Percentiles rank a stretch among this genome's conserved stretches.
phyloP scores from a whole-genome alignment of 92 coral and sea anemone species.

The Palythoa heliodiscus region DNA sequence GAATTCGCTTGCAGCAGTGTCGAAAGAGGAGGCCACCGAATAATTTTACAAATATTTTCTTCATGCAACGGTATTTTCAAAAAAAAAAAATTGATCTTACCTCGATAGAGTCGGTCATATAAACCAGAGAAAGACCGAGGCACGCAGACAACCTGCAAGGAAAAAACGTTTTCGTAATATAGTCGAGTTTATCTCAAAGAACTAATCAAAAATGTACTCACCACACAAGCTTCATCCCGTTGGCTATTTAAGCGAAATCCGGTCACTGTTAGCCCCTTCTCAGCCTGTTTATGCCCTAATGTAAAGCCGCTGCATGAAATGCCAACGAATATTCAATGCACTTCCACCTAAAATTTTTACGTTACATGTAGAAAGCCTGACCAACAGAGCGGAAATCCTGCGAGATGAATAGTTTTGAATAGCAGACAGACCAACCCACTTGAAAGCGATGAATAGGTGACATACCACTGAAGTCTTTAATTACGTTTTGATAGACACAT shows the following conservation, averaged over 20 bases:
- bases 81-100: not conserved
- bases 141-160: slow-evolving; percentile 18
- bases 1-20: not conserved
- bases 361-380: not conserved
- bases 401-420: slow-evolving; percentile 36
- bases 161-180: not conserved
- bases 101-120: slow-evolving; percentile 10
- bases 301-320: not conserved
- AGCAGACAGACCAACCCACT: slow-evolving; percentile 28
- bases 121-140: slow-evolving; percentile 20
- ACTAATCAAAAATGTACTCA: not conserved
- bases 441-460: slow-evolving; percentile 31
- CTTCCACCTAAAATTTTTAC: not conserved
- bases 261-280: not conserved
- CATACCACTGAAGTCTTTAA: slow-evolving; percentile 34
- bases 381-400: slow-evolving; percentile 48
- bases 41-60: not conserved
- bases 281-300: not conserved
- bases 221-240: slow-evolving; percentile 14
- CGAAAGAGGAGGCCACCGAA: not conserved
- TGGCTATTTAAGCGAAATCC: not conserved
- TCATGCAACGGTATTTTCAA: not conserved
- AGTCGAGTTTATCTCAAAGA: not conserved
- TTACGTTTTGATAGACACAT: slow-evolving; percentile 35
- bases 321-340: not conserved